A percentile compares a stretch with the other conserved stretches of the same genome.
phyloP scores from a whole-genome alignment of 1,140 invertebrate species.

The Lasioglossum albipes region DNA sequence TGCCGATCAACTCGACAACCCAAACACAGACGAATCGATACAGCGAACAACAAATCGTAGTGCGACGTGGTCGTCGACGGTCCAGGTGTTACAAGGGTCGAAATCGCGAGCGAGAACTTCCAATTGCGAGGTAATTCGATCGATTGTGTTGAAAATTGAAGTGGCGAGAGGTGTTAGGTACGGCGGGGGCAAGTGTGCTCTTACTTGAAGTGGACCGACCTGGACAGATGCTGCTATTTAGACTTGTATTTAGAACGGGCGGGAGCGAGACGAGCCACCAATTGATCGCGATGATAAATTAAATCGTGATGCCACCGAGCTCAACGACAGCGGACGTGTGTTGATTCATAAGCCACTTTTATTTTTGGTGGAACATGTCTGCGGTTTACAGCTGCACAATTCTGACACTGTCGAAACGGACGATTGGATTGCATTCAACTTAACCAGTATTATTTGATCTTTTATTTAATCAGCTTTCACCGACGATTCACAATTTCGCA shows the following conservation, averaged over 20 bases:
- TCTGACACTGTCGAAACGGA: neutral
- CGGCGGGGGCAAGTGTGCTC: neutral
- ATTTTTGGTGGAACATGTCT: neutral
- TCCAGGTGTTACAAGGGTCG: conserved; percentile 1
- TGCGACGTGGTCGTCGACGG: neutral
- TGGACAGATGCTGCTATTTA: neutral
- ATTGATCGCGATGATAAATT: neutral
- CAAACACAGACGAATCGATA: too few relatives aligned
- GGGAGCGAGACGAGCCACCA: neutral
- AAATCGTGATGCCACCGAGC: neutral
- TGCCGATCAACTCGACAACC: too few relatives aligned
- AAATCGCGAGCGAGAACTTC: neutral
- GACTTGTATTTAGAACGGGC: neutral
- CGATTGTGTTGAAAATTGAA: conserved; percentile 1
- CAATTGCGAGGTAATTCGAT: neutral
- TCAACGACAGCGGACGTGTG: neutral
- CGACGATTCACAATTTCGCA: too few relatives aligned
- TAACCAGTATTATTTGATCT: too few relatives aligned
- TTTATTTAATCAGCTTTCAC: too few relatives aligned
- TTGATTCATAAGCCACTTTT: neutral
- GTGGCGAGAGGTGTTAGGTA: neutral
- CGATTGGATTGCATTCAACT: neutral
- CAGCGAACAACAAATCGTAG: neutral
- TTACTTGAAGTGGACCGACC: neutral
- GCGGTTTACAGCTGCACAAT: neutral